Evolutionary conservation across 1,140 invertebrate genomes (phyloP).

Genomic region (Melanaphis sacchari): DNA sequence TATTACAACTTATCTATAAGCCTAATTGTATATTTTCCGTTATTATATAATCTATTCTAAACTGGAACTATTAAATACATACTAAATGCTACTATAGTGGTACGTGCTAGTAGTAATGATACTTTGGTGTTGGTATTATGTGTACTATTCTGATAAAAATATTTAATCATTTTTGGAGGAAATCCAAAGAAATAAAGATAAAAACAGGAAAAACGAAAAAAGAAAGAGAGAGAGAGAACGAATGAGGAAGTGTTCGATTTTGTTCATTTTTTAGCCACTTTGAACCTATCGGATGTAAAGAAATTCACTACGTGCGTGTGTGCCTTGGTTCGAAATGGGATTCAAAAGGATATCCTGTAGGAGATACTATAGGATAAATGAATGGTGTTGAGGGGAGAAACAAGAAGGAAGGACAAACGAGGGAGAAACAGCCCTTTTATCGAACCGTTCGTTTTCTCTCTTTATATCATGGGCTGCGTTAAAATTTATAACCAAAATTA

Average conservation of each 20-base stretch:
- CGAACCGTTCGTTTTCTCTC: conserved; percentile 50
- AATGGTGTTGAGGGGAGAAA: not conserved
- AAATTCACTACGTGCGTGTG: not conserved
- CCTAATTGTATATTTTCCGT: not conserved
- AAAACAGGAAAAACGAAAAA: not conserved
- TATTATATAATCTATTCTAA: not conserved
- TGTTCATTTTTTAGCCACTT: not conserved
- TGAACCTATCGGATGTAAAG: not conserved
- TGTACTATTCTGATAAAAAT: not conserved
- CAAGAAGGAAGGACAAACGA: not conserved
- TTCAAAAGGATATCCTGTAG: conserved; percentile 30
- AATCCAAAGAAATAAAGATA: not conserved
- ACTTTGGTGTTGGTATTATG: not conserved
- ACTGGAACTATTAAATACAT: not conserved
- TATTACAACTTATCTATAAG: not conserved
- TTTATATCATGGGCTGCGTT: not conserved
- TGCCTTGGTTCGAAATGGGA: conserved; percentile 11
- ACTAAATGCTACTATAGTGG: too few relatives aligned
- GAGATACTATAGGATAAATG: not conserved
- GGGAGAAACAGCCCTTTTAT: conserved; percentile 36
- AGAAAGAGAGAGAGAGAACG: not conserved
- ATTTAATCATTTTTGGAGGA: not conserved
- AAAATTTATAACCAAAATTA: conserved; percentile 47
- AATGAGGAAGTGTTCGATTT: not conserved
- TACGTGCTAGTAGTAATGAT: not conserved